Evolutionary conservation across 2,113 vertebrate genomes (phyloP).

Genomic region (Alligator mississippiensis): DNA sequence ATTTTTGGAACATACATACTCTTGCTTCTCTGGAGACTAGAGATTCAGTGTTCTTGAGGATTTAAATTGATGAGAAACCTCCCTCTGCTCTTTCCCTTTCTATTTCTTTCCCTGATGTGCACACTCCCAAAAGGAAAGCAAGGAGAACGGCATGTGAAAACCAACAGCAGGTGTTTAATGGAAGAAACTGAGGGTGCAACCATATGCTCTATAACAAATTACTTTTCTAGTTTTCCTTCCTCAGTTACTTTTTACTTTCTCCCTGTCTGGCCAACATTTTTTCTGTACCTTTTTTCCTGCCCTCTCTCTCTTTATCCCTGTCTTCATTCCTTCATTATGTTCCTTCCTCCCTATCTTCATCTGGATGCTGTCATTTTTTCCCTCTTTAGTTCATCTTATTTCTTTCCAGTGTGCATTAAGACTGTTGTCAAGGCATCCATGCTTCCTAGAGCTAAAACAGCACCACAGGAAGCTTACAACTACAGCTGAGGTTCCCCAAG

Average conservation of each 20-base stretch:
- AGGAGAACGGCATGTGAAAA: neutral
- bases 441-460: neutral
- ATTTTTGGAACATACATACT: neutral
- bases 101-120: accelerated
- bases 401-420: neutral
- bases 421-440: neutral
- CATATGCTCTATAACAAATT: neutral
- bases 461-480: neutral
- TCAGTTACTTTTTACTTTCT: neutral
- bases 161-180: neutral
- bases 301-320: neutral
- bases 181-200: accelerated
- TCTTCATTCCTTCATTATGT: neutral
- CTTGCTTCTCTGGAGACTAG: neutral
- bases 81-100: neutral
- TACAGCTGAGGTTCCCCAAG: neutral
- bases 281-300: neutral
- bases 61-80: neutral
- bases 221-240: neutral
- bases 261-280: neutral
- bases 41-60: neutral
- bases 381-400: neutral
- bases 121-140: neutral
- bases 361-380: accelerated
- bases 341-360: neutral